phyloP scores from a whole-genome alignment of 2,797 vertebrate species.

The Miichthys miiuy region DNA sequence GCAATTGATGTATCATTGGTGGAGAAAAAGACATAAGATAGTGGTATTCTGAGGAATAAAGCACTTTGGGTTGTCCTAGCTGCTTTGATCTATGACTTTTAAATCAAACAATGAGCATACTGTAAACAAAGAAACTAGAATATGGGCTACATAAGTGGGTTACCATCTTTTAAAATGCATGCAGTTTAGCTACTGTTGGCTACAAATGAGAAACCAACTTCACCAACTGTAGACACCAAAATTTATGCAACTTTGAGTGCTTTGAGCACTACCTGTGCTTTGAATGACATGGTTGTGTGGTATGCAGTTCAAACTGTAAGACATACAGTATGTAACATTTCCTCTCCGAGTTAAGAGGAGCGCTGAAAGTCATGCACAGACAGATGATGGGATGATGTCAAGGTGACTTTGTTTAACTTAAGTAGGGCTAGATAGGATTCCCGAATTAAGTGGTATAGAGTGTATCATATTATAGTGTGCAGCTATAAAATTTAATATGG shows the following conservation, averaged over 20 bases:
- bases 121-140: not conserved
- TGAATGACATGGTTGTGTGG: not conserved
- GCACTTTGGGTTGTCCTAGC: constrained; percentile 16
- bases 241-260: not conserved
- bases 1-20: constrained; percentile 26
- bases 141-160: not conserved
- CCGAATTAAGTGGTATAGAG: not conserved
- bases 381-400: not conserved
- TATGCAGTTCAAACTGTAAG: not conserved
- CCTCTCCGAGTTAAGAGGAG: not conserved
- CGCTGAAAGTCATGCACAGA: not conserved
- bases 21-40: constrained; percentile 7
- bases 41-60: constrained; percentile 8
- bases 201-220: not conserved
- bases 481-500: not conserved
- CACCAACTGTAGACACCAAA: not conserved
- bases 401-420: not conserved
- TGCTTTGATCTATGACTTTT: constrained; percentile 20
- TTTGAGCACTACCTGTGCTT: not conserved
- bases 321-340: not conserved
- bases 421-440: not conserved
- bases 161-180: not conserved
- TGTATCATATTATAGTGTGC: not conserved
- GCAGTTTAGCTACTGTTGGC: not conserved
- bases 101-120: constrained; percentile 4